These are phyloP conservation scores for Danaus chrysippus DNA, from an alignment of 2,888 invertebrate species.

Conservation along the genomic window DNA sequence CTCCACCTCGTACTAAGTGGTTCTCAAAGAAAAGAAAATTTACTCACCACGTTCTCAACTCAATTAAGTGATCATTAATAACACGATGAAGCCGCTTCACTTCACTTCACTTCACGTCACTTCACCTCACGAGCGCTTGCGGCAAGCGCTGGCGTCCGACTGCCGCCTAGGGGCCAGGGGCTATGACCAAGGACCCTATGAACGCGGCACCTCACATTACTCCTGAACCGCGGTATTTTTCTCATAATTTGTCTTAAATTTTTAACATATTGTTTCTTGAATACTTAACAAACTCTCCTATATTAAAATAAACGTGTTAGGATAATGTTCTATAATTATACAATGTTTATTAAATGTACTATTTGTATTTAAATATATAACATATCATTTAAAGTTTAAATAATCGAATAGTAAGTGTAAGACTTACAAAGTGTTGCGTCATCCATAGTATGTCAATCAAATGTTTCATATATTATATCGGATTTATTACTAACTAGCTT, in stretches of 20 bases:
- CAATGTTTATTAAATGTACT: too few relatives aligned
- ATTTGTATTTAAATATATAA: too few relatives aligned
- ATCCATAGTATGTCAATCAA: too few relatives aligned
- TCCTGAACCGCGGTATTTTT: slow-evolving; percentile 11
- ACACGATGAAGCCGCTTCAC: neutral
- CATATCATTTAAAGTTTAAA: too few relatives aligned
- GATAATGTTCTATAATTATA: too few relatives aligned
- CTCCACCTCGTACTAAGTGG: neutral
- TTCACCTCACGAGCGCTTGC: slow-evolving; percentile 12
- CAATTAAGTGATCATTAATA: slow-evolving; percentile 11
- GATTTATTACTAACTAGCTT: too few relatives aligned
- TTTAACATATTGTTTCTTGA: too few relatives aligned
- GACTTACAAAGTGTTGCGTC: too few relatives aligned
- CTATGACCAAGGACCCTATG: slow-evolving; percentile 16
- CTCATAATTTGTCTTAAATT: neutral
- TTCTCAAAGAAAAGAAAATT: neutral
- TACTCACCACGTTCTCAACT: slow-evolving; percentile 19
- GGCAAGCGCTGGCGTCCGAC: slow-evolving; percentile 30
- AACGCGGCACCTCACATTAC: slow-evolving; percentile 16
- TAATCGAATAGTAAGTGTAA: too few relatives aligned
- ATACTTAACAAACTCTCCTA: too few relatives aligned
- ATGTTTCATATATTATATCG: too few relatives aligned
- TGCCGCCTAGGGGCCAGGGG: slow-evolving; percentile 27
- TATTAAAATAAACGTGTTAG: too few relatives aligned
- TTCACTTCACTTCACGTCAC: neutral